Conservation (phyloP, 2,113 vertebrate species). For the Columba janthina region DNA sequence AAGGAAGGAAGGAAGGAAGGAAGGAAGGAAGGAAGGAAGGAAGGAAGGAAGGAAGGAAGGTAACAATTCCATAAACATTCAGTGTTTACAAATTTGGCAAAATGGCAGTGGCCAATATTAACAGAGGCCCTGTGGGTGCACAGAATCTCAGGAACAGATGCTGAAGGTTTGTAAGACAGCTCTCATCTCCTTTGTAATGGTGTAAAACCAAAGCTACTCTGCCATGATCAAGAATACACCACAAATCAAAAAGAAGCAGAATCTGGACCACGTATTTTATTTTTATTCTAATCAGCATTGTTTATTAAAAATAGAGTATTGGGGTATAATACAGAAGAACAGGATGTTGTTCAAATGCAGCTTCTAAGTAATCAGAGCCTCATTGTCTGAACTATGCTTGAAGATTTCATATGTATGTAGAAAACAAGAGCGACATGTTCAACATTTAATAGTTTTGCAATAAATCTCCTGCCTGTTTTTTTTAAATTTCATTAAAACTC, state of each 20-base stretch:
- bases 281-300: background rate
- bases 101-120: background rate
- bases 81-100: background rate
- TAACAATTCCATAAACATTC: background rate
- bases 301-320: background rate
- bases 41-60: background rate
- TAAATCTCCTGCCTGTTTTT: background rate
- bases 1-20: background rate
- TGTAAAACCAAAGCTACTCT: background rate
- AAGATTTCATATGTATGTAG: conserved; percentile 25
- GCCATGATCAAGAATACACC: background rate
- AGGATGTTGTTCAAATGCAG: conserved; percentile 21
- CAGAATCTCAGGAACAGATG: background rate
- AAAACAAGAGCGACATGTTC: background rate
- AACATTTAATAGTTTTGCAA: background rate
- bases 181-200: background rate
- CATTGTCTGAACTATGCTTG: conserved; percentile 24
- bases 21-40: no score
- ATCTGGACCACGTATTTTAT: background rate
- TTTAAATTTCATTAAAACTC: background rate
- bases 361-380: conserved; percentile 38
- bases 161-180: background rate
- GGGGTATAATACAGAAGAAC: background rate
- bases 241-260: background rate
- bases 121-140: background rate